Percentiles rank a stretch among this genome's conserved stretches.
phyloP scores from a whole-genome alignment of 2,888 invertebrate species.

The Amphipoea lucens region DNA sequence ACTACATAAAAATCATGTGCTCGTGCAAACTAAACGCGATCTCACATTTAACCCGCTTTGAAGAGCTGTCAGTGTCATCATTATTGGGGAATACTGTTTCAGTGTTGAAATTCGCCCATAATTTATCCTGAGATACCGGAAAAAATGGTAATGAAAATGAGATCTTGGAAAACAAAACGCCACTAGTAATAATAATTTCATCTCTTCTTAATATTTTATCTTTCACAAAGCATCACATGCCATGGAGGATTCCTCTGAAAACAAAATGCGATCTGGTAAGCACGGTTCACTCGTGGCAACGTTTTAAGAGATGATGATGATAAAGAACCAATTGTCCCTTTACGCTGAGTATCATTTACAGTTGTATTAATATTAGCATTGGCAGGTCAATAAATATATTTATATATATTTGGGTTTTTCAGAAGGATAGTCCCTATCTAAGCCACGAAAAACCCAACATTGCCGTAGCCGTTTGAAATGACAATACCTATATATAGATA shows the following conservation, averaged over 20 bases:
- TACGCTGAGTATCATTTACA: neutral
- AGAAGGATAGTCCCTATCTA: conserved; percentile 20
- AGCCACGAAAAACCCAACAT: conserved; percentile 19
- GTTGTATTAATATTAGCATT: neutral
- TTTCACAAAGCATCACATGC: neutral
- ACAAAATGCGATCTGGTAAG: neutral
- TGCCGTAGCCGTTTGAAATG: neutral
- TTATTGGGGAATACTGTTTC: neutral
- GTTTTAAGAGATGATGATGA: neutral
- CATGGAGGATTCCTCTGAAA: neutral
- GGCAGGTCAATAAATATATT: neutral
- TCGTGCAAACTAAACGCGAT: neutral
- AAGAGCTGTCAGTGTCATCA: neutral
- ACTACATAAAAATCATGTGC: neutral
- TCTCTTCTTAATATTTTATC: neutral
- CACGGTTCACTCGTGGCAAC: neutral
- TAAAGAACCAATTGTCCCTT: neutral
- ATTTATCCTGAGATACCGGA: neutral
- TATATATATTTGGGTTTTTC: conserved; percentile 47
- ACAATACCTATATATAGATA: neutral
- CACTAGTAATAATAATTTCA: no score
- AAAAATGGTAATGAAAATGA: neutral
- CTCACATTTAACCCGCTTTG: neutral
- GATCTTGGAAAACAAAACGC: neutral
- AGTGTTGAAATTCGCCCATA: no score